A percentile compares a stretch with the other conserved stretches of the same genome.
phyloP scores from a whole-genome alignment of 53 echinoderm and acorn worm species.

The Temnopleurus reevesii region DNA sequence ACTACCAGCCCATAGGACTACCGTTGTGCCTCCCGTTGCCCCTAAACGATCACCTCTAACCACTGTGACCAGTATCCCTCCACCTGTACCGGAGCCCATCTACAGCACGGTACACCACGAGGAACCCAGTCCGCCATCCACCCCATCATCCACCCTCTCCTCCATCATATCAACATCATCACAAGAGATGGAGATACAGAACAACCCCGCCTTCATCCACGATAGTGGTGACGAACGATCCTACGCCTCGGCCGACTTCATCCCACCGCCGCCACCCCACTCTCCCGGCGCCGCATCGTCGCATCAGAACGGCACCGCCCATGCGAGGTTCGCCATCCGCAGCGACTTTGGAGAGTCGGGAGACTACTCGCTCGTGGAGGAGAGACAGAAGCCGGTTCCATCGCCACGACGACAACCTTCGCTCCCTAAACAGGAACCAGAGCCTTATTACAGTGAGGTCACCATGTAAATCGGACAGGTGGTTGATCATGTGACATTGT shows the following conservation, averaged over 20 bases:
- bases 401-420: conserved; percentile 26
- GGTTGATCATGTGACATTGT: background rate
- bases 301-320: background rate
- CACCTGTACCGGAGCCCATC: conserved; percentile 8
- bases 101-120: conserved; percentile 48
- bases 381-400: conserved; percentile 8
- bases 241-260: conserved; percentile 38
- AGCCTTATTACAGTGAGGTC: conserved; percentile 59
- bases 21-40: conserved; percentile 44
- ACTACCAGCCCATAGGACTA: conserved; percentile 22
- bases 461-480: background rate
- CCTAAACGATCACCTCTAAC: conserved; percentile 7
- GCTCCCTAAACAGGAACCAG: background rate
- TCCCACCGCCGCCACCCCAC: background rate
- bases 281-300: background rate
- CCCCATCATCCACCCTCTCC: conserved; percentile 44
- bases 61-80: background rate
- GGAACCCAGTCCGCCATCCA: conserved; percentile 15
- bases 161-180: conserved; percentile 29
- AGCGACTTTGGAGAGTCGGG: conserved; percentile 42
- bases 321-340: conserved; percentile 1
- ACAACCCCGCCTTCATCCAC: conserved; percentile 53
- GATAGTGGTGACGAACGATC: conserved; percentile 33
- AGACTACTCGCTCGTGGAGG: conserved; percentile 37
- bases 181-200: conserved; percentile 51